phyloP scores from a whole-genome alignment of 2,797 vertebrate species.

The Onychomys leucogaster region DNA sequence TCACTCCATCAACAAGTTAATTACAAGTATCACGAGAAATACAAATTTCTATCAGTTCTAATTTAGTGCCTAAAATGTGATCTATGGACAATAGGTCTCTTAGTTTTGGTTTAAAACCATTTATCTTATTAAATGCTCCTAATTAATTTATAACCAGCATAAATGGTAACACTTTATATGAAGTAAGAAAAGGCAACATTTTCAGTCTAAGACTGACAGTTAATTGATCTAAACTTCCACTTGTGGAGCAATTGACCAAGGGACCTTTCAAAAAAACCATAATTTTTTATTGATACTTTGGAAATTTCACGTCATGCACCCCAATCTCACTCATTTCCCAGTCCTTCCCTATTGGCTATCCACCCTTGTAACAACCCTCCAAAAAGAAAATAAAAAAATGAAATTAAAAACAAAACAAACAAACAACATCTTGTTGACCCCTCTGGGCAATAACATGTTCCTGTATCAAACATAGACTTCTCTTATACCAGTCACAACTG shows the following conservation, averaged over 20 bases:
- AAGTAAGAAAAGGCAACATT: neutral
- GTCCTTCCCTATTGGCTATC: neutral
- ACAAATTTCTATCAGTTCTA: neutral
- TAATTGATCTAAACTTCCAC: neutral
- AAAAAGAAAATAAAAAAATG: neutral
- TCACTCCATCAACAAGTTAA: conserved; percentile 13
- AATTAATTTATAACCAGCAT: neutral
- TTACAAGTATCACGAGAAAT: neutral
- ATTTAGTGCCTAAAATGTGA: conserved; percentile 14
- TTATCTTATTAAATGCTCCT: neutral
- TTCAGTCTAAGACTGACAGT: neutral
- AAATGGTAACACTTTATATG: neutral
- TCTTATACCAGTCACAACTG: neutral
- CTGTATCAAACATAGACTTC: neutral
- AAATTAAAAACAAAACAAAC: neutral
- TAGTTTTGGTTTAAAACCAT: neutral
- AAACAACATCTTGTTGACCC: neutral
- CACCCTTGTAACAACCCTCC: neutral
- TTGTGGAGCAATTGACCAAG: conserved; percentile 1
- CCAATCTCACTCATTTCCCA: neutral
- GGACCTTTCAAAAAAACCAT: neutral
- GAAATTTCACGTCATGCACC: neutral
- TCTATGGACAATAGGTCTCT: neutral
- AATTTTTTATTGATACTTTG: neutral
- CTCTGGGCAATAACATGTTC: neutral